A percentile compares a stretch with the other conserved stretches of the same genome.
These are phyloP conservation scores for Haliaeetus leucogaster DNA, from an alignment of 2,113 vertebrate species.

Conservation along the genomic window DNA sequence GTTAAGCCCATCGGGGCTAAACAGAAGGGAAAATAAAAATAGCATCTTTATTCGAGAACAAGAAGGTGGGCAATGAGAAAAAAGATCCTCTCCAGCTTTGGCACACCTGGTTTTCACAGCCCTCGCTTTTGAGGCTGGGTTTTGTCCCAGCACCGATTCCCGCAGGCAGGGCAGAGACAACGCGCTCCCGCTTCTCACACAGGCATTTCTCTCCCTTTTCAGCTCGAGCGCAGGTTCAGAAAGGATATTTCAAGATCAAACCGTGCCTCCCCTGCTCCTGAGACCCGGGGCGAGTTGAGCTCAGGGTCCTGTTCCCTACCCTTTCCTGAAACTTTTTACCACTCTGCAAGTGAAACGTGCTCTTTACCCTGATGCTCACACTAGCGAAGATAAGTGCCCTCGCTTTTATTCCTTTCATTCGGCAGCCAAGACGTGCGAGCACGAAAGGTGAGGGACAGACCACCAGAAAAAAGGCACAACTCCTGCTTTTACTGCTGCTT, in stretches of 20 bases:
- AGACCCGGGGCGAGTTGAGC: not conserved
- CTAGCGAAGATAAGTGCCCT: not conserved
- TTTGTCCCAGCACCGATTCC: not conserved
- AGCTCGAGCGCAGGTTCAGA: not conserved
- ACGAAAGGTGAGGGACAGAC: not conserved
- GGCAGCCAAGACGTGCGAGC: not conserved
- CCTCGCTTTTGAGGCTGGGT: not conserved
- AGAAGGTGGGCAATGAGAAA: not conserved
- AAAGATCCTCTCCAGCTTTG: not conserved
- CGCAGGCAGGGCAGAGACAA: not conserved
- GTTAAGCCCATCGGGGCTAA: slow-evolving; percentile 53
- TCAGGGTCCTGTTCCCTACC: not conserved
- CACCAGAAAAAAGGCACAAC: not conserved
- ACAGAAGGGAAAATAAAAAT: slow-evolving; percentile 59
- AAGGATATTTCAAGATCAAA: slow-evolving; percentile 43
- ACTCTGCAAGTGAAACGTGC: not conserved
- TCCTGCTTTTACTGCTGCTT: not conserved
- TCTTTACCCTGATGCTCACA: not conserved
- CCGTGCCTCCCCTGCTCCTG: not conserved
- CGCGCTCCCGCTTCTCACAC: not conserved
- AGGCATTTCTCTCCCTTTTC: not conserved
- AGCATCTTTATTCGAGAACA: slow-evolving; percentile 53
- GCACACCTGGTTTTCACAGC: not conserved
- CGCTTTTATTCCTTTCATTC: not conserved
- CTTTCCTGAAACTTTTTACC: not conserved